Conservation (phyloP, 2,888 invertebrate species). For the Gastracanthus pulcherrimus region DNA sequence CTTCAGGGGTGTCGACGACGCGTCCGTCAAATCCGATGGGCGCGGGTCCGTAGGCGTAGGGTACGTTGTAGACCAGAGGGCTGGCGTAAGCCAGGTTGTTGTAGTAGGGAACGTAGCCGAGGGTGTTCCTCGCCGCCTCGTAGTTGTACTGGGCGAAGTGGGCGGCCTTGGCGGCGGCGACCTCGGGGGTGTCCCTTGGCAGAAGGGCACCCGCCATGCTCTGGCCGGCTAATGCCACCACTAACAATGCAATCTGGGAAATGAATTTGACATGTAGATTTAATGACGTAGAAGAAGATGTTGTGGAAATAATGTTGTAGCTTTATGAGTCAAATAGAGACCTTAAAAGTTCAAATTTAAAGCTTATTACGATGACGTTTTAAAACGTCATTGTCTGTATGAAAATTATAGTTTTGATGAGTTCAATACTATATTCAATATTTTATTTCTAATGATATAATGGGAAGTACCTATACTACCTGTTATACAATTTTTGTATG, state of each 20-base stretch:
- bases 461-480: too few species aligned
- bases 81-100: neutral
- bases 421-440: too few species aligned
- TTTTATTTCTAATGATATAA: too few species aligned
- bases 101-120: slow-evolving; percentile 35
- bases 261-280: neutral
- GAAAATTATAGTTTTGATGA: too few species aligned
- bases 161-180: slow-evolving; percentile 68
- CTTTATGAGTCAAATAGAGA: too few species aligned
- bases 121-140: slow-evolving; percentile 54
- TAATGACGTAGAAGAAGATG: too few species aligned
- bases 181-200: slow-evolving; percentile 68
- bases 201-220: slow-evolving; percentile 25
- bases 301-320: too few species aligned
- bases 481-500: too few species aligned
- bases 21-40: slow-evolving; percentile 73
- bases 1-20: slow-evolving; percentile 74
- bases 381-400: too few species aligned
- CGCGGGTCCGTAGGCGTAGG: slow-evolving; percentile 59
- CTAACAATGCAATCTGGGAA: slow-evolving; percentile 35
- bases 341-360: too few species aligned
- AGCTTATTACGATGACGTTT: too few species aligned
- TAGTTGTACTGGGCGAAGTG: slow-evolving; percentile 60
- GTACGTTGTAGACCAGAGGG: slow-evolving; percentile 55
- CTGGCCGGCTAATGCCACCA: slow-evolving; percentile 32